These are phyloP conservation scores for Polietes domitor DNA, from an alignment of 2,888 invertebrate genomes.

Conservation along the genomic window DNA sequence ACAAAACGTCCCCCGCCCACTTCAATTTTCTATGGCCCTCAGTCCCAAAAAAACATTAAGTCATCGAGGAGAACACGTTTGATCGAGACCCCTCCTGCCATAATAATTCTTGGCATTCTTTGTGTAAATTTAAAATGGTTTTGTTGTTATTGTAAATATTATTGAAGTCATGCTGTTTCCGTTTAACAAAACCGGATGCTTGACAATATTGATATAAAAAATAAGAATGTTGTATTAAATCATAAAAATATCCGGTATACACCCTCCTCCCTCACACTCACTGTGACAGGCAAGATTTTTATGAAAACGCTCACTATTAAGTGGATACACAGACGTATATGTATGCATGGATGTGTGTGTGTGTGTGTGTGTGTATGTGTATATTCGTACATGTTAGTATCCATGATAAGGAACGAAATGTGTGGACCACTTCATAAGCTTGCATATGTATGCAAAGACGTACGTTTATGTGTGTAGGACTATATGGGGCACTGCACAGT, in stretches of 20 bases:
- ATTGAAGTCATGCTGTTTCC: slow-evolving; percentile 55
- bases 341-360: too few species aligned
- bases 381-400: not conserved
- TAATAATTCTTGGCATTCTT: not conserved
- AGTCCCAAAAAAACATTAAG: not conserved
- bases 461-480: not conserved
- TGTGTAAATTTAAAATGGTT: slow-evolving; percentile 13
- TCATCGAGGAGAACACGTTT: slow-evolving; percentile 10
- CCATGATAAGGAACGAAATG: not conserved
- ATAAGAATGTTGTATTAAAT: slow-evolving; percentile 56
- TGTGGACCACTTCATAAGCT: not conserved
- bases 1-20: not conserved
- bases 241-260: slow-evolving; percentile 60
- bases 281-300: not conserved
- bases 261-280: not conserved
- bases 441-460: not conserved
- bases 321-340: not conserved
- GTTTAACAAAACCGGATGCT: slow-evolving; percentile 50
- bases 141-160: slow-evolving; percentile 26
- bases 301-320: slow-evolving; percentile 11
- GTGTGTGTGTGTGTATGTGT: not conserved
- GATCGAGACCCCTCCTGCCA: not conserved
- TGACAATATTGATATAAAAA: slow-evolving; percentile 49
- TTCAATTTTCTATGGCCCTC: not conserved
- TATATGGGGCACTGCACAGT: not conserved